Conservation (phyloP, 2,888 invertebrate genomes). For the Mesopsocus fuscifrons region DNA sequence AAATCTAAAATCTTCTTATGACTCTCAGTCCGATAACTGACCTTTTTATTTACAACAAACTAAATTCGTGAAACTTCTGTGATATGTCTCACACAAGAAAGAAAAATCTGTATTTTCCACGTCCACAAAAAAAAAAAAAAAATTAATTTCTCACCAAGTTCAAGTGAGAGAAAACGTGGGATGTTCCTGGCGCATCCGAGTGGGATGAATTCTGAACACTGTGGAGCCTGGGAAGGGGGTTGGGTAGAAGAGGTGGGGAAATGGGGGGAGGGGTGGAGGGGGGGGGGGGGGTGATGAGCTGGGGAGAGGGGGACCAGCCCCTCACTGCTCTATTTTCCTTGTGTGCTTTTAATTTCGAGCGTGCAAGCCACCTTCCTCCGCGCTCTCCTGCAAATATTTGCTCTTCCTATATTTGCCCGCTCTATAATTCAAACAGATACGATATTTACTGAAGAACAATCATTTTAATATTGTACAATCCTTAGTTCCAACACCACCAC, state of each 20-base stretch:
- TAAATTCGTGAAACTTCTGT: no score
- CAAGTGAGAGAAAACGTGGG: no score
- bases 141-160: no score
- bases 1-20: no score
- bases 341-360: conserved; percentile 45
- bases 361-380: conserved; percentile 36
- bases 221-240: neutral
- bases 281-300: neutral
- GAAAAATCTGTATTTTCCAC: no score
- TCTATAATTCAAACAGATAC: conserved; percentile 42
- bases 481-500: conserved; percentile 17
- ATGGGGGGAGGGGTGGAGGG: neutral
- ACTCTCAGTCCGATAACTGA: no score
- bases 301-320: neutral
- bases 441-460: conserved; percentile 43
- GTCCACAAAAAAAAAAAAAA: no score
- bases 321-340: conserved; percentile 37
- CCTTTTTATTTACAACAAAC: no score
- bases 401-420: conserved; percentile 40
- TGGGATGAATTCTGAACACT: no score
- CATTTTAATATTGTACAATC: conserved; percentile 36
- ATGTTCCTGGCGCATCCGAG: no score
- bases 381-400: conserved; percentile 36
- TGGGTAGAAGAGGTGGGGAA: neutral
- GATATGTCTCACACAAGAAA: no score